Evolutionary conservation across 2,888 invertebrate species (phyloP).

Genomic region (Philaethria dido): DNA sequence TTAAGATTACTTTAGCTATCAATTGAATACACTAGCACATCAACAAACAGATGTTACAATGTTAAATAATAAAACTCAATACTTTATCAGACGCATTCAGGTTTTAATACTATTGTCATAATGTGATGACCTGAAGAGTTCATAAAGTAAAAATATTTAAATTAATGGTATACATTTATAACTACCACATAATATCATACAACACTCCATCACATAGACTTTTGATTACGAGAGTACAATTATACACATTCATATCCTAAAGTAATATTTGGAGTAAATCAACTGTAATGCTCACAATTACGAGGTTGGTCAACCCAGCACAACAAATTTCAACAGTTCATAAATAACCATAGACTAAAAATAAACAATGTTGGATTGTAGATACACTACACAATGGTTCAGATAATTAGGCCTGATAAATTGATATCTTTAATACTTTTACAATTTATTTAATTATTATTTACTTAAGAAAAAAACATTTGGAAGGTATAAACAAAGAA

Average conservation of each 20-base stretch:
- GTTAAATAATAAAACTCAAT: conserved; percentile 48
- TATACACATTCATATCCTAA: conserved; percentile 69
- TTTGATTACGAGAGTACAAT: conserved; percentile 68
- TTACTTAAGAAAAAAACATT: background rate
- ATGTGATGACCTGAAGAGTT: conserved; percentile 35
- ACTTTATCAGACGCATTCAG: conserved; percentile 46
- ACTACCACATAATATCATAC: conserved; percentile 49
- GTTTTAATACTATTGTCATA: conserved; percentile 46
- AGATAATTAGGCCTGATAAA: conserved; percentile 18
- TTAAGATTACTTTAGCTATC: conserved; percentile 40
- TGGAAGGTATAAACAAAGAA: background rate
- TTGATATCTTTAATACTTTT: background rate
- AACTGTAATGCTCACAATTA: conserved; percentile 61
- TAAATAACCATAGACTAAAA: background rate
- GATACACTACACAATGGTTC: background rate
- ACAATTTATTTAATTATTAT: background rate
- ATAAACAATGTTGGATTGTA: conserved; percentile 15
- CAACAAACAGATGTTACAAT: conserved; percentile 11
- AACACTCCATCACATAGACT: conserved; percentile 65
- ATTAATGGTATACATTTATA: conserved; percentile 72
- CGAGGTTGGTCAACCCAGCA: conserved; percentile 69
- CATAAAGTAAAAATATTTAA: conserved; percentile 52
- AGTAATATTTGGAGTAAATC: conserved; percentile 76
- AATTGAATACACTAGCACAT: conserved; percentile 15
- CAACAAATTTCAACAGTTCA: conserved; percentile 32